These are phyloP conservation scores for Alligator sinensis DNA, from an alignment of 2,113 vertebrate genomes.

Conservation along the genomic window DNA sequence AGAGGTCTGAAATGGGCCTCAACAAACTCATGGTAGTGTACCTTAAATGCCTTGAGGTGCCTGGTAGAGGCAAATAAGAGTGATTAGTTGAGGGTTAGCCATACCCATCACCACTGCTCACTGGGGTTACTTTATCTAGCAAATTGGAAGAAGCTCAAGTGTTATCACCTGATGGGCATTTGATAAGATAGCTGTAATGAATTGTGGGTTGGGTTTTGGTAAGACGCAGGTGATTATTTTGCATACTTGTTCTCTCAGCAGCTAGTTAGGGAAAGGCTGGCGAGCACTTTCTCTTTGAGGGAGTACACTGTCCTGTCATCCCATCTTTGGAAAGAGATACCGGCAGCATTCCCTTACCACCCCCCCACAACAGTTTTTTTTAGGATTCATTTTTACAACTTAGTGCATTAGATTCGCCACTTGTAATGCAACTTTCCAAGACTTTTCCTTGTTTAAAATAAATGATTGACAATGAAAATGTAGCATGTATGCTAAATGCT, in stretches of 20 bases:
- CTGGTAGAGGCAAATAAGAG: not conserved
- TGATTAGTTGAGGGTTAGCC: not conserved
- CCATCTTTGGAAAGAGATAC: not conserved
- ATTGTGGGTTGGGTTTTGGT: not conserved
- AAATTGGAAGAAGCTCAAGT: fast-evolving
- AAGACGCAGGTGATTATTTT: not conserved
- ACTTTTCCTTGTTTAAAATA: not conserved
- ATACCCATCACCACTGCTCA: not conserved
- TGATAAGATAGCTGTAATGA: not conserved
- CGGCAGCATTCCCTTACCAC: not conserved
- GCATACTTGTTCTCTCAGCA: not conserved
- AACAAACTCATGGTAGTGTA: not conserved
- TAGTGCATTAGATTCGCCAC: not conserved
- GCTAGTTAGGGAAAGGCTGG: not conserved
- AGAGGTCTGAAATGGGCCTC: not conserved
- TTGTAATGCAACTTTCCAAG: not conserved
- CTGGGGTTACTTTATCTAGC: not conserved
- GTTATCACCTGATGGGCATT: not conserved
- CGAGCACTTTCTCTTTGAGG: not conserved
- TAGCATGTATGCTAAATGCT: not conserved
- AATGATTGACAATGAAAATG: not conserved
- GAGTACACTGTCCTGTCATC: not conserved
- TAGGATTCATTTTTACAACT: not conserved
- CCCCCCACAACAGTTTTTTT: not conserved
- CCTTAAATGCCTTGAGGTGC: not conserved